Percentiles rank a stretch among this genome's conserved stretches.
phyloP scores from a whole-genome alignment of 2,888 invertebrate genomes.

The Pyralis farinalis region DNA sequence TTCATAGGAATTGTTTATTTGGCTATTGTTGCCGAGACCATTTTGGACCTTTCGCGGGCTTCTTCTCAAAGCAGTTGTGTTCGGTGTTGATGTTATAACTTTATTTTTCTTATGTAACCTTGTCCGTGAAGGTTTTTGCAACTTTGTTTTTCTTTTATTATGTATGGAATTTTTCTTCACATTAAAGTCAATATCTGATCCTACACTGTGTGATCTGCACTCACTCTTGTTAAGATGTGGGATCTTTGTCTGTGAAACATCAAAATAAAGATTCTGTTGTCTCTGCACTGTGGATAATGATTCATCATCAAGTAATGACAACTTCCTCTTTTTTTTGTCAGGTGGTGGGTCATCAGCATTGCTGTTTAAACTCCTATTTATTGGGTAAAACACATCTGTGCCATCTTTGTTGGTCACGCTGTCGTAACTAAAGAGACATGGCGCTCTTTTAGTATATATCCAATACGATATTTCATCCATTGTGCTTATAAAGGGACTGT shows the following conservation, averaged over 20 bases:
- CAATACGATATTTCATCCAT: slow-evolving; percentile 75
- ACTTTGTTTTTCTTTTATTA: slow-evolving; percentile 44
- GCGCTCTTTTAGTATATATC: slow-evolving; percentile 68
- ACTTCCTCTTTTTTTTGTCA: slow-evolving; percentile 57
- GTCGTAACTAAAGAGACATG: slow-evolving; percentile 67
- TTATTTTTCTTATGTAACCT: slow-evolving; percentile 51
- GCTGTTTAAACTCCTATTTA: slow-evolving; percentile 40
- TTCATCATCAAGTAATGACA: slow-evolving; percentile 52
- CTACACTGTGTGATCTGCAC: slow-evolving; percentile 45
- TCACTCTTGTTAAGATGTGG: slow-evolving; percentile 34
- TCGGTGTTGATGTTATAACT: slow-evolving; percentile 60
- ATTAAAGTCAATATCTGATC: slow-evolving; percentile 60
- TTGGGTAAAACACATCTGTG: slow-evolving; percentile 47
- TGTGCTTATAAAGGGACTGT: slow-evolving; percentile 63
- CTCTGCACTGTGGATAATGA: slow-evolving; percentile 42
- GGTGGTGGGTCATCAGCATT: slow-evolving; percentile 37
- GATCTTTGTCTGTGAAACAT: slow-evolving; percentile 41
- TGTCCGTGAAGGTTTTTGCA: slow-evolving; percentile 38
- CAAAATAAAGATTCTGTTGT: slow-evolving; percentile 58
- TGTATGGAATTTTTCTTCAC: slow-evolving; percentile 51
- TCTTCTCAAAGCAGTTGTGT: slow-evolving; percentile 43
- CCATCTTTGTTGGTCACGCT: slow-evolving; percentile 45
- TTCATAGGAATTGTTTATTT: slow-evolving; percentile 52
- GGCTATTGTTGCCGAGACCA: slow-evolving; percentile 37
- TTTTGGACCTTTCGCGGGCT: slow-evolving; percentile 54